A percentile compares a stretch with the other conserved stretches of the same genome.
Conservation (phyloP, 2,113 vertebrate species). For the Nestor notabilis region DNA sequence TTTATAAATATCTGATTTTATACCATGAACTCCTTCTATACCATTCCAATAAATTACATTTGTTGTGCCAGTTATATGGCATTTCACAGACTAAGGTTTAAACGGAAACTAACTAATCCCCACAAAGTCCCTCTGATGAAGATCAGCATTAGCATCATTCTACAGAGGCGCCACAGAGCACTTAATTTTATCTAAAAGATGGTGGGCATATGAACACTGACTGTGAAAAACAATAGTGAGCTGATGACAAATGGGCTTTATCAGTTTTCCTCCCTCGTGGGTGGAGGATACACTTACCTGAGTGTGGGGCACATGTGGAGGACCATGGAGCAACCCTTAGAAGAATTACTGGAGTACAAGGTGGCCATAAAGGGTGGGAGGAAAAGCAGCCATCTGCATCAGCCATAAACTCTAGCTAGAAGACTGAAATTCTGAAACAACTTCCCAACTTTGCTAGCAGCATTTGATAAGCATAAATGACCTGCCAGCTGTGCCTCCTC, state of each 20-base stretch:
- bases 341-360: neutral
- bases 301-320: fast-evolving
- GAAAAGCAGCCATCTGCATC: neutral
- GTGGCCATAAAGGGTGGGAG: neutral
- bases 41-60: neutral
- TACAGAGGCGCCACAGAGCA: neutral
- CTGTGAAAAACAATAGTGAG: neutral
- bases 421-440: neutral
- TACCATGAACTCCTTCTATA: neutral
- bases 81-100: neutral
- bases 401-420: neutral
- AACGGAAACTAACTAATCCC: neutral
- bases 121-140: neutral
- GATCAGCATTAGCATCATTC: neutral
- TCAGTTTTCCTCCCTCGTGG: neutral
- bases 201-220: neutral
- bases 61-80: neutral
- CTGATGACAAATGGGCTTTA: neutral
- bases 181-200: neutral
- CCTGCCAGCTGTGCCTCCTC: neutral
- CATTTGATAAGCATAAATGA: neutral
- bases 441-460: neutral
- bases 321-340: neutral
- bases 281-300: neutral
- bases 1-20: neutral